phyloP scores from a whole-genome alignment of 2,888 invertebrate genomes.

The Buathra laborator region DNA sequence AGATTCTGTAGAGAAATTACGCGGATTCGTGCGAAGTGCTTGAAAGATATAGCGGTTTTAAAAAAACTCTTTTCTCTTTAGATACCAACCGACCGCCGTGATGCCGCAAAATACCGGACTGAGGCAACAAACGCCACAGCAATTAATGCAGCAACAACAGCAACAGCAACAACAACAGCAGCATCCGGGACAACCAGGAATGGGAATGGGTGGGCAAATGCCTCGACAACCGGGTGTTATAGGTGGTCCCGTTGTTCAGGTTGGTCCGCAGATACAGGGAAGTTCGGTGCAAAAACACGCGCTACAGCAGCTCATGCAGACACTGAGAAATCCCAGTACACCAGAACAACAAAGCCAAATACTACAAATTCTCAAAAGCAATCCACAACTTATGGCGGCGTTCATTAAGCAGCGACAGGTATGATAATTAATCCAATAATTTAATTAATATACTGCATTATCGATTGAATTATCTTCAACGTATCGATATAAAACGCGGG shows the following conservation, averaged over 20 bases:
- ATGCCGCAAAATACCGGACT: conserved; percentile 84
- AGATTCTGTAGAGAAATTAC: no score
- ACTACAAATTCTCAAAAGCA: conserved; percentile 95
- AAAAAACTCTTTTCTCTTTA: conserved; percentile 75
- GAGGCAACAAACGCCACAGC: conserved; percentile 83
- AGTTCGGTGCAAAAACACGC: conserved; percentile 87
- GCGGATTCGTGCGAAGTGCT: no score
- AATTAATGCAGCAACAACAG: conserved; percentile 84
- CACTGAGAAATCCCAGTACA: conserved; percentile 95
- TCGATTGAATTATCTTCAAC: not conserved
- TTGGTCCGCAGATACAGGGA: conserved; percentile 85
- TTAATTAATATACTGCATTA: not conserved
- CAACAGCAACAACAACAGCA: conserved; percentile 86
- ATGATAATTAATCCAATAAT: conserved; percentile 66
- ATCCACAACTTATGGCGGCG: conserved; percentile 98
- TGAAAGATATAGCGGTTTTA: not conserved
- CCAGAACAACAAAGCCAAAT: conserved; percentile 97
- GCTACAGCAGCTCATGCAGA: conserved; percentile 93
- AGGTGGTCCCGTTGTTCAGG: conserved; percentile 82
- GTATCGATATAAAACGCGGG: no score
- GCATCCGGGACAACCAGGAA: conserved; percentile 77
- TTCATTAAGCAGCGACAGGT: conserved; percentile 95
- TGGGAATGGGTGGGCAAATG: conserved; percentile 82
- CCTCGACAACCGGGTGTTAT: conserved; percentile 82
- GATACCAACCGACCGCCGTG: conserved; percentile 83